A percentile compares a stretch with the other conserved stretches of the same genome.
These are phyloP conservation scores for Uropsilus gracilis DNA, from an alignment of 2,113 vertebrate genomes.

Conservation along the genomic window DNA sequence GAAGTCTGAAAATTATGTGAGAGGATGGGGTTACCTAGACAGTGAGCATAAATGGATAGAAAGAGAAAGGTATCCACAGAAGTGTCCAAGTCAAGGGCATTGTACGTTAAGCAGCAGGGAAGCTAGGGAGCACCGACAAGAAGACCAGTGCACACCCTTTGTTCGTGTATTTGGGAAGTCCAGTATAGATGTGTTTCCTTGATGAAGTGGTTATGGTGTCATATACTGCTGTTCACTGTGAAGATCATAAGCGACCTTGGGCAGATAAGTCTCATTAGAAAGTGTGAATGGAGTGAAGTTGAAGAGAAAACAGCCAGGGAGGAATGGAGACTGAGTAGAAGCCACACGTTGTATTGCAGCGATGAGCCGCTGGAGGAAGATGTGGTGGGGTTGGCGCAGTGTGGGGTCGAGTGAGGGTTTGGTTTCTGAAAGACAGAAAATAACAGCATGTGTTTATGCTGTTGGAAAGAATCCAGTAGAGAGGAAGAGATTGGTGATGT, in stretches of 20 bases:
- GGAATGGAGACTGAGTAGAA: not conserved
- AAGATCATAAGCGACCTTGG: slow-evolving; percentile 18
- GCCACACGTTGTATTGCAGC: not conserved
- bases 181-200: not conserved
- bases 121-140: not conserved
- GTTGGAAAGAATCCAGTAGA: slow-evolving; percentile 11
- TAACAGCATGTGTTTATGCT: slow-evolving; percentile 40
- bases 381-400: not conserved
- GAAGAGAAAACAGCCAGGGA: not conserved
- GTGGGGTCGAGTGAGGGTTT: not conserved
- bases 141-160: not conserved
- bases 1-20: not conserved
- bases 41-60: not conserved
- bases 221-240: not conserved
- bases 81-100: not conserved
- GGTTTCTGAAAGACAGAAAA: slow-evolving; percentile 11
- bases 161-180: not conserved
- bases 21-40: not conserved
- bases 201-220: not conserved
- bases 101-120: not conserved
- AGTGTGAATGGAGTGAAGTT: not conserved
- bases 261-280: not conserved
- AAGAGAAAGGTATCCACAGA: not conserved
- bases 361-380: not conserved
- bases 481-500: slow-evolving; percentile 43